Percentiles rank a stretch among this genome's conserved stretches.
Conservation (phyloP, 2,888 invertebrate species). For the Clepsis dumicolana region DNA sequence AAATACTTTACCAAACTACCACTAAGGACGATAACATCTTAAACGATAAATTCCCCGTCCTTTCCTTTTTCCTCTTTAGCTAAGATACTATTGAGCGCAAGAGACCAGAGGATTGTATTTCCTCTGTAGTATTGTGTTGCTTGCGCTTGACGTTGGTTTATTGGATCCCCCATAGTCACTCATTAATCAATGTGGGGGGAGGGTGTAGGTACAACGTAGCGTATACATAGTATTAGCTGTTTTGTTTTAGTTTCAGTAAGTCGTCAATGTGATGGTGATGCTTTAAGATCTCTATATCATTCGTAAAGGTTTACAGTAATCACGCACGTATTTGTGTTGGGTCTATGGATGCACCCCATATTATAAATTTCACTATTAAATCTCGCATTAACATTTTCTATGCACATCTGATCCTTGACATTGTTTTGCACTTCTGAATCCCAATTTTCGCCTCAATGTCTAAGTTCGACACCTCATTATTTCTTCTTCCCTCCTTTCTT, state of each 20-base stretch:
- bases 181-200: slow-evolving; percentile 23
- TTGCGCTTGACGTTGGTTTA: slow-evolving; percentile 36
- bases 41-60: not conserved
- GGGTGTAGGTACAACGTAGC: not conserved
- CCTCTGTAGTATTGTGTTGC: slow-evolving; percentile 1
- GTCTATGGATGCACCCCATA: too few relatives aligned
- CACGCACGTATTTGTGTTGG: too few relatives aligned
- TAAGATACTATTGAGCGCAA: not conserved
- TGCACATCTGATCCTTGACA: not conserved
- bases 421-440: not conserved
- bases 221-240: not conserved
- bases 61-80: not conserved
- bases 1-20: not conserved
- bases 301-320: too few relatives aligned
- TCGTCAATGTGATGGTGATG: not conserved
- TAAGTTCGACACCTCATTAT: not conserved
- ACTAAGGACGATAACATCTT: not conserved
- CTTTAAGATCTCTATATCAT: too few relatives aligned
- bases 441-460: not conserved
- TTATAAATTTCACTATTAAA: too few relatives aligned
- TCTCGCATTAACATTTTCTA: too few relatives aligned
- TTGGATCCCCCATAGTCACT: slow-evolving; percentile 21
- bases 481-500: not conserved
- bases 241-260: not conserved
- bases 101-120: not conserved